Base-by-base conservation (phyloP, 2,888 invertebrate species). In the Pterostichus madidus region DNA sequence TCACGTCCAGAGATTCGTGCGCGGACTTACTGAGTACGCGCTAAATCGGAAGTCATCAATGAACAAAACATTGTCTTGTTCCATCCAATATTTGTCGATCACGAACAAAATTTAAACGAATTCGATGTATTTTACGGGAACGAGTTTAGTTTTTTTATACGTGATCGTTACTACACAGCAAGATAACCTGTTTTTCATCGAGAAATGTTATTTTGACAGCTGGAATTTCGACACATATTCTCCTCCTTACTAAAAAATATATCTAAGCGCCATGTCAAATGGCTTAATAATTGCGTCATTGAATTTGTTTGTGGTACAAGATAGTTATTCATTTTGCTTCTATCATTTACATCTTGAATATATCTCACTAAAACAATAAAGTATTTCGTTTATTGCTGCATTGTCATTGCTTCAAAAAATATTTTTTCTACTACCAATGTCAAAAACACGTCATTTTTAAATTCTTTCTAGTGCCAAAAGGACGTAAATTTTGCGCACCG, bases 71-170 rank as follows among this genome's bases (percentile, higher is more conserved):
- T 46, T 61, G 81, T 81, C 81, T 81, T 81, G 81, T 81, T 81
- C 75, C 46, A 75, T 75, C 81, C 75, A 81, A 81, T 75, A 81
- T 81, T 81, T 81, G 81, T 81, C 73, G 81, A 75, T 81, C 81
- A 81, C 81, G 81, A 81, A 81, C 81, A 44, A 81, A 81, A 81
- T 81, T 81, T 81, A 81, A 81, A 81, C 81, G 81, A 81, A 81
- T 81, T 75, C 77, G n/a, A 56, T 39, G 39, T 77, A 77, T 77
- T 75, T 52, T 49, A 52, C 31, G 6, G 32, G 75, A 75, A 75
- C 52, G 75, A 75, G 75, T 44, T 75, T 75, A 75, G 75, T 52
- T 75, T 75, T 52, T 75, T 52, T 49, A 75, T 75, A 75, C 52
- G 52, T 52, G 75, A 52, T 75, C 52, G 32, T 71, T 71, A 71